Conservation (phyloP, 1,140 invertebrate species). For the Calephelis virginiensis region DNA sequence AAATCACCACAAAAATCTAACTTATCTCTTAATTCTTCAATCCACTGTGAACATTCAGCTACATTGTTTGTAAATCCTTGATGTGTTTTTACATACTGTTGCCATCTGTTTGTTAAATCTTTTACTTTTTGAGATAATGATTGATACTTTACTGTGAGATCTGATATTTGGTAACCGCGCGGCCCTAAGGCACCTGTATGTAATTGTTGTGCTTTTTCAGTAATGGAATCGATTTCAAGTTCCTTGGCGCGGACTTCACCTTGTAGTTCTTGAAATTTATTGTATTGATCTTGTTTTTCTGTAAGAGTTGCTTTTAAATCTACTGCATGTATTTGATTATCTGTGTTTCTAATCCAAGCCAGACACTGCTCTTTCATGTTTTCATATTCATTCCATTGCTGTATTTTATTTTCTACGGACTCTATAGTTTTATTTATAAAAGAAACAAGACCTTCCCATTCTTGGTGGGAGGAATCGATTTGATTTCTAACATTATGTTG, state of each 20-base stretch:
- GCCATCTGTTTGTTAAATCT: conserved; percentile 93
- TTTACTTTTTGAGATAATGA: conserved; percentile 93
- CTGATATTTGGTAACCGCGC: conserved; percentile 88
- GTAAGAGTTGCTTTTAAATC: conserved; percentile 90
- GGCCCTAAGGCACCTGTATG: conserved; percentile 82
- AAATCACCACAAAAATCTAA: conserved; percentile 91
- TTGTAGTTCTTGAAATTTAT: conserved; percentile 88
- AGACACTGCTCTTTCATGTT: conserved; percentile 90
- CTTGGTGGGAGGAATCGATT: conserved; percentile 92
- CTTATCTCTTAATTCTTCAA: conserved; percentile 91
- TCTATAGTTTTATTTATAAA: conserved; percentile 88
- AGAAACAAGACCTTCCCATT: conserved; percentile 91
- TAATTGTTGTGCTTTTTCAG: conserved; percentile 92
- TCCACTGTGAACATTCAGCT: conserved; percentile 89
- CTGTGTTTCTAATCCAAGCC: conserved; percentile 93
- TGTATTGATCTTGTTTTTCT: conserved; percentile 92
- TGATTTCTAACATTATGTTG: conserved; percentile 92
- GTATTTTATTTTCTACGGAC: conserved; percentile 87
- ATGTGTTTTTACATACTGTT: conserved; percentile 93
- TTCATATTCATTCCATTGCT: conserved; percentile 96
- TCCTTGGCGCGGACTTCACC: conserved; percentile 94
- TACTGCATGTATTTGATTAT: conserved; percentile 91
- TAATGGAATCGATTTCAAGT: conserved; percentile 94
- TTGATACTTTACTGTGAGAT: conserved; percentile 94
- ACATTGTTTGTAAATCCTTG: conserved; percentile 92